A percentile compares a stretch with the other conserved stretches of the same genome.
Evolutionary conservation across 2,888 invertebrate genomes (phyloP).

Genomic region (Caradrina clavipalpis): DNA sequence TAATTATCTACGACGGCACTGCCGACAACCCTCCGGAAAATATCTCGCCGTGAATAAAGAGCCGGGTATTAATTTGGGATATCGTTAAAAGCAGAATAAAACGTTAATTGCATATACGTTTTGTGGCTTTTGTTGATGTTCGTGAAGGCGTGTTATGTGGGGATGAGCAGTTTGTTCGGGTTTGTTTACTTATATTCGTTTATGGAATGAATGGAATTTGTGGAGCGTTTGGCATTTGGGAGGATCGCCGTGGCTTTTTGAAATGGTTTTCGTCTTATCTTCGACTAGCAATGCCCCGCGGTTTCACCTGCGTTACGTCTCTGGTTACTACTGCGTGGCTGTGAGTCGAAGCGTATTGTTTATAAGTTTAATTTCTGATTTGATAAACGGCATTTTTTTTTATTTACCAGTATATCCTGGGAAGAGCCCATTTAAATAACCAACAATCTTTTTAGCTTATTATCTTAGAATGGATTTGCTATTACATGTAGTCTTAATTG

Average conservation of each 20-base stretch:
- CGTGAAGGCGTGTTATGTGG: slow-evolving; percentile 8
- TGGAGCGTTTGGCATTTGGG: neutral
- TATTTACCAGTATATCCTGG: too few species aligned
- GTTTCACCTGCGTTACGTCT: too few species aligned
- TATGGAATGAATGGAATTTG: slow-evolving; percentile 19
- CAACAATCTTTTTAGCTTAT: too few species aligned
- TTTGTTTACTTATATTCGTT: slow-evolving; percentile 28
- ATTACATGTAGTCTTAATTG: too few species aligned
- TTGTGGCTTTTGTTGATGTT: slow-evolving; percentile 54
- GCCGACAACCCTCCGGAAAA: slow-evolving; percentile 53
- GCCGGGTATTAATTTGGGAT: slow-evolving; percentile 62
- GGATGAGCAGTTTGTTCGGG: slow-evolving; percentile 5
- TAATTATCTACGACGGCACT: slow-evolving; percentile 67
- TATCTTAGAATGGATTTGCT: too few species aligned
- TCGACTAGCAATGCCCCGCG: too few species aligned
- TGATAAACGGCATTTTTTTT: too few species aligned
- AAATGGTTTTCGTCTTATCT: neutral
- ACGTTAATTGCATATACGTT: slow-evolving; percentile 54
- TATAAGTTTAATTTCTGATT: too few species aligned
- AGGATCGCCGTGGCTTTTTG: slow-evolving; percentile 4
- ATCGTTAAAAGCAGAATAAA: slow-evolving; percentile 64
- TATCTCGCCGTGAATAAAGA: slow-evolving; percentile 62
- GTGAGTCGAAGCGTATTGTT: too few species aligned
- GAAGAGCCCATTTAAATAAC: too few species aligned
- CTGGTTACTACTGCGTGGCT: too few species aligned